Evolutionary conservation across 1,140 invertebrate genomes (phyloP).

Genomic region (Drosophila pectinifera): DNA sequence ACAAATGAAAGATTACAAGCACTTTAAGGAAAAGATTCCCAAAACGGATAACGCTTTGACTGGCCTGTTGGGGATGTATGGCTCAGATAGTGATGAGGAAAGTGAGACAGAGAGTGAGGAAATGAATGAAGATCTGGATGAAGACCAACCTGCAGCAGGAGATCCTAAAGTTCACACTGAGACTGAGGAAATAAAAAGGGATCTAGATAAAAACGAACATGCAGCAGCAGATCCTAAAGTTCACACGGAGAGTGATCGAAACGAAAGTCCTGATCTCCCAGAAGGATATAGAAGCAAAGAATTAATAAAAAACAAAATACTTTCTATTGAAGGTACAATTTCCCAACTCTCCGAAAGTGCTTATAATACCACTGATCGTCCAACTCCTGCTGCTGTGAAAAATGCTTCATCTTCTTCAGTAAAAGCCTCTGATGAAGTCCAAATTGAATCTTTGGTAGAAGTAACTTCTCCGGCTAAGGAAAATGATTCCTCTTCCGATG

Average conservation of each 20-base stretch:
- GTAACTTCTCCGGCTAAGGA: neutral
- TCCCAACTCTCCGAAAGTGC: no score
- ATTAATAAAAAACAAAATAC: neutral
- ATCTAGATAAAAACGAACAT: neutral
- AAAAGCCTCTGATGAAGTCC: neutral
- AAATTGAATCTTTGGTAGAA: neutral
- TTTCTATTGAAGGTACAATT: neutral
- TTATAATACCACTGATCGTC: neutral
- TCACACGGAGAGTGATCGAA: neutral
- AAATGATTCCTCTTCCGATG: conserved; percentile 51
- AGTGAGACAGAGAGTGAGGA: conserved; percentile 29
- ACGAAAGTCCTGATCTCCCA: neutral
- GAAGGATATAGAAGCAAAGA: neutral
- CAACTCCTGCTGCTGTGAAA: neutral
- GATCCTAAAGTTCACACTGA: neutral
- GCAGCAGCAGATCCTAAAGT: neutral
- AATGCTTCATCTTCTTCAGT: conserved; percentile 1
- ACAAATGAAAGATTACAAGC: conserved; percentile 63
- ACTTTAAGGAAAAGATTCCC: conserved; percentile 39
- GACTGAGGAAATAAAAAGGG: neutral
- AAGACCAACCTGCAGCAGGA: neutral
- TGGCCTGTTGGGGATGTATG: conserved; percentile 73
- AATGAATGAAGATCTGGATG: neutral
- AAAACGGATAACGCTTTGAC: conserved; percentile 45
- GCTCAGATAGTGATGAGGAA: conserved; percentile 69